Evolutionary conservation across 2,797 vertebrate species (phyloP), one percentile per base, ranked within the genome.

Genomic region (Catamblyrhynchus diadema): DNA sequence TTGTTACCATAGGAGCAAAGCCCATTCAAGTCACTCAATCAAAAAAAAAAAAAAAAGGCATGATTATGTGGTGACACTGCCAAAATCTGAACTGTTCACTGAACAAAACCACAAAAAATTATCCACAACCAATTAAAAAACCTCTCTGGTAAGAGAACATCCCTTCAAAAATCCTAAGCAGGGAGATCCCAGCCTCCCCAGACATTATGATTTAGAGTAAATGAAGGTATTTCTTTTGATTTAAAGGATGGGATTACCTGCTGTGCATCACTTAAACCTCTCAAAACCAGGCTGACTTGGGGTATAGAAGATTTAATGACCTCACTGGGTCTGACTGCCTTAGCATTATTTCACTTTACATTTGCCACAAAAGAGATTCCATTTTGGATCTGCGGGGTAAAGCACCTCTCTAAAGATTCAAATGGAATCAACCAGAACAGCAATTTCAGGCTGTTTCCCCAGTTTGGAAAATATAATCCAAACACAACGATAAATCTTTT

Each of bases 1-100:
- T 61, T 81, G 72, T 91, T 89, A 81, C 91, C 61, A 60, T 69
- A 88, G 80, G 48, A 93, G 77, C 82, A 88, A 88, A 95, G 20
- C 37, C 54, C 41, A n/a, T 92, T 85, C 65, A 83, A 50, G 44
- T 39, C 67, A 37, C 23, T 59, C 80, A 24, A n/a, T 90, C 51
- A 93, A 91, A 91, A 91, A 92, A 48, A 72, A 69, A 75, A 91
- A 91, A 91, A 92, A 48, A 72, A 69, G 72, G 9, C 24, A 14
- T 51, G 45, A 89, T 77, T 88, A 53, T 21, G 44, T 21, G 48
- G 66, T 88, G 91, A 64, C 66, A 64, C 45, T 92, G 81, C 87
- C 72, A 86, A 91, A 93, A 93, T 71, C 72, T 62, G 24, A 56
- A 65, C 48, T 65, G 10, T 42, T 83, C 72, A 35, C 22, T 48